A percentile compares a stretch with the other conserved stretches of the same genome.
Evolutionary conservation across 2,888 invertebrate genomes (phyloP).

Genomic region (Chloromyia formosa): DNA sequence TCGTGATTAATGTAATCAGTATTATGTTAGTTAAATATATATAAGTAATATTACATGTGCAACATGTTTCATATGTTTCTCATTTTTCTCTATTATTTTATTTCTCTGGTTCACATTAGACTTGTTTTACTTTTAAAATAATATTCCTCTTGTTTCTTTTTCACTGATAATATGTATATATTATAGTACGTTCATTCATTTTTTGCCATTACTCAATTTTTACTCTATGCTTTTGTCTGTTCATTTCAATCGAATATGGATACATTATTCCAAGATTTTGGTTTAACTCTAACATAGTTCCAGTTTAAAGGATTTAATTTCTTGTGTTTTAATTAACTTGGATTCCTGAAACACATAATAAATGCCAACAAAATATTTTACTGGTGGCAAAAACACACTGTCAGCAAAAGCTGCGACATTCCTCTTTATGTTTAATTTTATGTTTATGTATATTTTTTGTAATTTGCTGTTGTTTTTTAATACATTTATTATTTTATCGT

Average conservation of each 20-base stretch:
- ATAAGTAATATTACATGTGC: constrained; percentile 53
- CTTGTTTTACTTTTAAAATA: background rate
- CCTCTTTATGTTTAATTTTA: constrained; percentile 1
- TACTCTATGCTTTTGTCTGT: constrained; percentile 7
- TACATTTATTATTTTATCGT: background rate
- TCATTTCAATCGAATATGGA: background rate
- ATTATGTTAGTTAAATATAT: constrained; percentile 53
- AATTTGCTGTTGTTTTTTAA: constrained; percentile 1
- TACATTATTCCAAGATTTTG: background rate
- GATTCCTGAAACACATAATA: too few relatives aligned
- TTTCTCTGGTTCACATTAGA: constrained; percentile 24
- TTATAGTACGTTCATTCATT: constrained; percentile 8
- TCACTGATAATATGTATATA: background rate
- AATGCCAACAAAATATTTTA: too few relatives aligned
- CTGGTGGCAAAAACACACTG: constrained; percentile 18
- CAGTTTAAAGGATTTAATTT: too few relatives aligned
- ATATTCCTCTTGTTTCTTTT: too few relatives aligned
- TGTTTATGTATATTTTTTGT: constrained; percentile 6
- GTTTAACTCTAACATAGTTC: too few relatives aligned
- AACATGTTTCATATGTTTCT: constrained; percentile 52
- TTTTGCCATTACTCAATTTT: background rate
- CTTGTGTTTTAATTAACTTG: too few relatives aligned
- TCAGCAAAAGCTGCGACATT: constrained; percentile 32
- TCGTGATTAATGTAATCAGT: constrained; percentile 55
- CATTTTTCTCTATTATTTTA: background rate